phyloP scores from a whole-genome alignment of 2,888 invertebrate genomes.

The Gibbula magus region DNA sequence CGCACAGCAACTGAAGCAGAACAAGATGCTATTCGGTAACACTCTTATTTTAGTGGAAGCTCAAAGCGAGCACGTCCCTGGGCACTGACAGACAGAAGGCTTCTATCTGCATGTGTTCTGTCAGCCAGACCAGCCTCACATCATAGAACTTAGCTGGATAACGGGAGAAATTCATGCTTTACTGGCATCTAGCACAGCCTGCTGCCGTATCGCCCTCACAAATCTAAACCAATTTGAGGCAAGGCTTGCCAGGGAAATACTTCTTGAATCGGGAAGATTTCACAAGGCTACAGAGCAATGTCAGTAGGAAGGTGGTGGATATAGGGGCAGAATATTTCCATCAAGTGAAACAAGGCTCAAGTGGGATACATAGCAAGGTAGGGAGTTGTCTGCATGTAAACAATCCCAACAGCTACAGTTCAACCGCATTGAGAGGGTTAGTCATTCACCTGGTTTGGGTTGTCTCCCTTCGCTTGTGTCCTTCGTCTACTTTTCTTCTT shows the following conservation, averaged over 20 bases:
- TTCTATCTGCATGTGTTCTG: not conserved
- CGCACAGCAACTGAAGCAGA: slow-evolving; percentile 16
- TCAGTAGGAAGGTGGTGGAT: not conserved
- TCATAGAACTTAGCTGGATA: too few species aligned
- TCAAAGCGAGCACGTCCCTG: not conserved
- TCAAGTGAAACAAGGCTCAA: slow-evolving; percentile 16
- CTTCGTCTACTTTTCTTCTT: too few species aligned
- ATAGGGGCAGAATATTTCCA: slow-evolving; percentile 1
- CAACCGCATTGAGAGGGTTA: not conserved
- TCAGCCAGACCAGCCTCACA: not conserved
- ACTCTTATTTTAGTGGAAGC: slow-evolving; percentile 19
- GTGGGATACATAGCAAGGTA: slow-evolving; percentile 13
- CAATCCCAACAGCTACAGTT: not conserved
- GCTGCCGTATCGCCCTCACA: too few species aligned
- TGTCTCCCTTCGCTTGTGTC: not conserved
- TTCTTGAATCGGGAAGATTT: too few species aligned
- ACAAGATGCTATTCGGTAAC: slow-evolving; percentile 27
- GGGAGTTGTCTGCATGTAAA: not conserved
- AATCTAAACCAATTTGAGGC: too few species aligned
- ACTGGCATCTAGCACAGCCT: too few species aligned
- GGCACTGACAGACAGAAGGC: not conserved
- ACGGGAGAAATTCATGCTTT: too few species aligned
- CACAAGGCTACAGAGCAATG: not conserved
- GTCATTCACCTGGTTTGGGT: not conserved
- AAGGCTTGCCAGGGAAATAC: too few species aligned